phyloP scores from a whole-genome alignment of 2,113 vertebrate genomes.

The Rallus limicola region DNA sequence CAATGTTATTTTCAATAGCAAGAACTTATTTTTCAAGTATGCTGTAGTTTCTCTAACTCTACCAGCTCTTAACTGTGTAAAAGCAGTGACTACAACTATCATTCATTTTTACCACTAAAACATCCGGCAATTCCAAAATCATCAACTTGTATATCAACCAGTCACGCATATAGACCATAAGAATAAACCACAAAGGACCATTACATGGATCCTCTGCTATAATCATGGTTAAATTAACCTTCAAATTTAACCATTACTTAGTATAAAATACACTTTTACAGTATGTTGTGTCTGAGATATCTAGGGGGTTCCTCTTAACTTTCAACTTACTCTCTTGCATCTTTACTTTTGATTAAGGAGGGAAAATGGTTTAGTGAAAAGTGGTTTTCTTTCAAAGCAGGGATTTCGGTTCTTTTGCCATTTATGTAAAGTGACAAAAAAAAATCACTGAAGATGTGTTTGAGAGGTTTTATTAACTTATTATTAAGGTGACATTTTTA shows the following conservation, averaged over 20 bases:
- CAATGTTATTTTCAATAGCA: neutral
- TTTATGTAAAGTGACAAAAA: neutral
- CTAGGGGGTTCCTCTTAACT: neutral
- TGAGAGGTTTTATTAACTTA: neutral
- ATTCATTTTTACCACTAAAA: neutral
- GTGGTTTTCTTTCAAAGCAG: neutral
- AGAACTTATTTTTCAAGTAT: neutral
- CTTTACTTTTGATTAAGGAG: neutral
- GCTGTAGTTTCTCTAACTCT: neutral
- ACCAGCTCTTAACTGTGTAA: neutral
- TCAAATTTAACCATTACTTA: neutral
- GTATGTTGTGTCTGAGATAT: neutral
- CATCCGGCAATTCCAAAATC: neutral
- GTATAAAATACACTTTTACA: neutral
- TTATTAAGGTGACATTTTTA: neutral
- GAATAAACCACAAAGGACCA: neutral
- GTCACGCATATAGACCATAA: neutral
- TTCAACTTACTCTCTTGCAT: neutral
- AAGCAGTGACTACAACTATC: neutral
- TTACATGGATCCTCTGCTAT: neutral
- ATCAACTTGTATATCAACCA: neutral
- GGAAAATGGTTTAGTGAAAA: neutral
- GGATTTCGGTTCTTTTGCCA: neutral
- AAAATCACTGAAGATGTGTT: neutral
- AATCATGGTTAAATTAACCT: neutral